Base-by-base conservation (phyloP, 2,797 vertebrate genomes). In the Adelosebastes latens region DNA sequence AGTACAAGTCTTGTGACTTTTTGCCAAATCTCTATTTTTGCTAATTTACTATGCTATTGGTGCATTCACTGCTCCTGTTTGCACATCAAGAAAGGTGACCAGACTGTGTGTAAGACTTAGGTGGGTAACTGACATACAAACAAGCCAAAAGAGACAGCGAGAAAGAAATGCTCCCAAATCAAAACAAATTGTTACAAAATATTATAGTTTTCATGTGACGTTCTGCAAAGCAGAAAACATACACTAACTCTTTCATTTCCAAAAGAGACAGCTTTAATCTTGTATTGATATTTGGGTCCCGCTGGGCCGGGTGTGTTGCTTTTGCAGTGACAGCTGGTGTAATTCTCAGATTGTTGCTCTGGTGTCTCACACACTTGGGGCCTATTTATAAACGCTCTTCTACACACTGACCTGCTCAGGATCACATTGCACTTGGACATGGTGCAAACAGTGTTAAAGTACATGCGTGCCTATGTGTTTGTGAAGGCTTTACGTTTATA, bases 381-480 rank as follows among this genome's bases (percentile, higher is more conserved):
- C 73, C 93, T 96, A 95, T 96, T 96, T 95, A 88, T 95, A 96
- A 88, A 92, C 16, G 4, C 85, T 84, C 63, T 67, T 68, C 58
- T 64, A 65, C 46, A 64, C 78, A 71, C 81, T 79, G 87, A 88
- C 72, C 89, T 70, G 87, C 73, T 81, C 77, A 82, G 86, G 93
- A 89, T 95, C 93, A 91, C 75, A 67, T 95, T 93, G 81, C 93
- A 92, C 84, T 92, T 85, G 81, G 82, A 87, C 86, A 84, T 77
- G 60, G 86, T 86, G 80, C 72, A 88, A 88, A 89, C 72, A 71
- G 72, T 62, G 73, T 82, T 31, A 36, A 29, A 66, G 76, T n/a
- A 60, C 68, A 77, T 81, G 77, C 32, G 39, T 39, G 63, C 32
- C 53, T 65, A 3, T 68, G 65, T 79, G 56, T 79, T 53, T 77